Percentiles rank a stretch among this genome's conserved stretches.
Evolutionary conservation across 2,797 vertebrate genomes (phyloP).

Genomic region (Urosaurus nigricauda): DNA sequence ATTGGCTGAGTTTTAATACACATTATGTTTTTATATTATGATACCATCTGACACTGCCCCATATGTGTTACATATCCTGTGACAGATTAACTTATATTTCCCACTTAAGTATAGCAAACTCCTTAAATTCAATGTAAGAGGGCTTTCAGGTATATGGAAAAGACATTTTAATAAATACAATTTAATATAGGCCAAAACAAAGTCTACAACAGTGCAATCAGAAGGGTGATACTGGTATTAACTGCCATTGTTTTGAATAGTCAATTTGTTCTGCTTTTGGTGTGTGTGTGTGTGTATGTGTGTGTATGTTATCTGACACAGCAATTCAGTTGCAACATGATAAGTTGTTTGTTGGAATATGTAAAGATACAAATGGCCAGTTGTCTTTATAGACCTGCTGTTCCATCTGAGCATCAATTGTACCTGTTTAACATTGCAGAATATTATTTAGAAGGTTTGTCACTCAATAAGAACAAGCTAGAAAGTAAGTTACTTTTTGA

Average conservation of each 20-base stretch:
- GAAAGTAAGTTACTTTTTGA: background rate
- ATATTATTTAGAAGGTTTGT: background rate
- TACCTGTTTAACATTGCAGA: background rate
- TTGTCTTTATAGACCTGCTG: background rate
- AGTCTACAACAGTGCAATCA: background rate
- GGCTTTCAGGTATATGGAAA: background rate
- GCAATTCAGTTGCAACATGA: conserved; percentile 6
- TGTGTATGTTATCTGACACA: background rate
- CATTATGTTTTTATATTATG: background rate
- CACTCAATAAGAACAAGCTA: background rate
- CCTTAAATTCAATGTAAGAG: background rate
- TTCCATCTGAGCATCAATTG: background rate
- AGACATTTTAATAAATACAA: background rate
- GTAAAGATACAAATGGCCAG: background rate
- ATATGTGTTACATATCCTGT: conserved; percentile 22
- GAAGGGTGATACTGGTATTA: background rate
- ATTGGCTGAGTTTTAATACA: conserved; percentile 1
- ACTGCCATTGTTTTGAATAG: background rate
- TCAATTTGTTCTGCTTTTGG: background rate
- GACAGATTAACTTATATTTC: conserved; percentile 12
- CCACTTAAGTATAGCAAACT: background rate
- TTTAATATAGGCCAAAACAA: background rate
- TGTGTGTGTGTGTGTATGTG: background rate
- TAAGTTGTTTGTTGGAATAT: background rate
- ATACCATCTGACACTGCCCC: background rate